Evolutionary conservation across 2,113 vertebrate genomes (phyloP).

Genomic region (Corynorhinus townsendii): DNA sequence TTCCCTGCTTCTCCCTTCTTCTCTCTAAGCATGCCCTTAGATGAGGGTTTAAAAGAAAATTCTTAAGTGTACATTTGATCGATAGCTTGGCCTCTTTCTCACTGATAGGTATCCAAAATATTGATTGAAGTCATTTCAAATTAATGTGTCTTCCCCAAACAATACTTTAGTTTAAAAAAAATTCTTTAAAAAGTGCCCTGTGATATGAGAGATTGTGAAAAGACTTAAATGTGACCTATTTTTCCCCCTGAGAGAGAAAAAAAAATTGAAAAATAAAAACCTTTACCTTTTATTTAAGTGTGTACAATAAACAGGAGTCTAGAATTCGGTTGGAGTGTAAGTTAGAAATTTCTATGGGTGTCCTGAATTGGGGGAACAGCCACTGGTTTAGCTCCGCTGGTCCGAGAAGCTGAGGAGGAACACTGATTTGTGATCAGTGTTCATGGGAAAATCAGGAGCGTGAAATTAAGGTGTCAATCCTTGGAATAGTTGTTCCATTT

Average conservation of each 20-base stretch:
- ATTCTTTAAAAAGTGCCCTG: background rate
- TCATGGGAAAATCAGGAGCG: background rate
- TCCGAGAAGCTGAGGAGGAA: background rate
- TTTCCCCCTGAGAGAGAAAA: background rate
- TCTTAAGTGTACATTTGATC: background rate
- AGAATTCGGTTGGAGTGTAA: background rate
- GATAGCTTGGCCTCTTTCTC: background rate
- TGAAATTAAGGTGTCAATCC: background rate
- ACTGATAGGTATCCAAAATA: background rate
- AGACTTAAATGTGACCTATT: background rate
- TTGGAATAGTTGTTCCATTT: background rate
- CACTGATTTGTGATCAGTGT: background rate
- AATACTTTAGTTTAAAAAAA: background rate
- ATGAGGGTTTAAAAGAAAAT: background rate
- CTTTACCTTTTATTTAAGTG: background rate
- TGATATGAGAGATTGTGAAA: slow-evolving; percentile 5
- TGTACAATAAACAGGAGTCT: background rate
- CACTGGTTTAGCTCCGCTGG: background rate
- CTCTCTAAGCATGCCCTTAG: too few species aligned
- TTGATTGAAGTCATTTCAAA: background rate
- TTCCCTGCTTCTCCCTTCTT: too few species aligned
- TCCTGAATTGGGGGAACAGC: background rate
- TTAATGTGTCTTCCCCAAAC: background rate
- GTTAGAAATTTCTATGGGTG: background rate
- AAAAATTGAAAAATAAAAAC: background rate